Evolutionary conservation across 2,797 vertebrate genomes (phyloP).

Genomic region (Emydoidea blandingii): DNA sequence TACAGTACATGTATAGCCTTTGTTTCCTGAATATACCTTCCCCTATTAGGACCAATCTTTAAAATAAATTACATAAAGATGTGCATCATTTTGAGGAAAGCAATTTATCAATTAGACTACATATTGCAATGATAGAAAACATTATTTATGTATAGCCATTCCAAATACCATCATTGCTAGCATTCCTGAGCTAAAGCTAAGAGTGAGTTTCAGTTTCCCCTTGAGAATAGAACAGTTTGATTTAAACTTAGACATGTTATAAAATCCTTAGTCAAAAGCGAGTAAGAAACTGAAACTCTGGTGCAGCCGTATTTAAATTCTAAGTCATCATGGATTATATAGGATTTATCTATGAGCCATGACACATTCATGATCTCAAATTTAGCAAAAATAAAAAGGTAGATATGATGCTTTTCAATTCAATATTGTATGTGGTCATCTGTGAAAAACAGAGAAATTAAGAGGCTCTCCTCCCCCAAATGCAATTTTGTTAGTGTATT

Average conservation of each 20-base stretch:
- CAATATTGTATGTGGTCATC: neutral
- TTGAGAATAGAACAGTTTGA: slow-evolving; percentile 26
- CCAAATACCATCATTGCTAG: neutral
- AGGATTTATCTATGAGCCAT: neutral
- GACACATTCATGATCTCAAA: slow-evolving; percentile 43
- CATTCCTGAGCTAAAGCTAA: slow-evolving; percentile 17
- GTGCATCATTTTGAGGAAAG: slow-evolving; percentile 10
- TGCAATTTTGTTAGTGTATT: neutral
- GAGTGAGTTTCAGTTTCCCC: slow-evolving; percentile 27
- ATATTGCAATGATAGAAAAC: slow-evolving; percentile 32
- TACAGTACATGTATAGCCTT: neutral
- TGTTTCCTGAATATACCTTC: slow-evolving; percentile 23
- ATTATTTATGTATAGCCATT: neutral
- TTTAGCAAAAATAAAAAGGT: slow-evolving; percentile 44
- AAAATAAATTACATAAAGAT: slow-evolving; percentile 51
- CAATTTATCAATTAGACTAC: slow-evolving; percentile 35
- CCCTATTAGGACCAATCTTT: neutral
- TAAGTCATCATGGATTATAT: slow-evolving; percentile 31
- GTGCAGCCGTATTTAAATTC: slow-evolving; percentile 56
- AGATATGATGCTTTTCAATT: neutral
- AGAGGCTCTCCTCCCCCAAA: neutral
- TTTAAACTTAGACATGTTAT: slow-evolving; percentile 68
- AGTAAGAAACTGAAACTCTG: slow-evolving; percentile 71
- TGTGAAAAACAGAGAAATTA: neutral
- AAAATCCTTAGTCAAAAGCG: slow-evolving; percentile 67